phyloP scores from a whole-genome alignment of 53 echinoderm and acorn worm species.

The Zoroaster sp. region DNA sequence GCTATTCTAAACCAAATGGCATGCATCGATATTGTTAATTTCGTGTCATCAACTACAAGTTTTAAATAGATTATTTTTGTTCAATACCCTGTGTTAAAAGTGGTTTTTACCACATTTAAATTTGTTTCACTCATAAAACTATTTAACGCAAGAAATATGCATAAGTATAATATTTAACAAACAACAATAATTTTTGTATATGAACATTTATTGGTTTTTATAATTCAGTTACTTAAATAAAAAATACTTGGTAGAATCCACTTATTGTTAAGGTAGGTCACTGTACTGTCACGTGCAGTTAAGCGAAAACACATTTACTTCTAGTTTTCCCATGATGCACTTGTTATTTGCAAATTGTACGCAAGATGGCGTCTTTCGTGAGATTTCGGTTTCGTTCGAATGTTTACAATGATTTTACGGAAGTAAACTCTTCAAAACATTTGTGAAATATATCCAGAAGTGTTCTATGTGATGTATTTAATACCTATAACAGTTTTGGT shows the following conservation, averaged over 20 bases:
- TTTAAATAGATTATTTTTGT: background rate
- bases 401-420: conserved; percentile 27
- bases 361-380: conserved; percentile 47
- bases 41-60: background rate
- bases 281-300: background rate
- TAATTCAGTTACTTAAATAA: background rate
- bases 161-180: background rate
- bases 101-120: background rate
- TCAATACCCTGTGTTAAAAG: background rate
- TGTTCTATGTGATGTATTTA: background rate
- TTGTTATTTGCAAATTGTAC: conserved; percentile 38
- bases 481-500: background rate
- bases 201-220: background rate
- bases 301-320: background rate
- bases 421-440: background rate
- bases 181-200: background rate
- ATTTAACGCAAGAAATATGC: too few relatives aligned
- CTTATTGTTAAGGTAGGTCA: background rate
- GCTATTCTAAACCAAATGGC: background rate
- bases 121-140: background rate
- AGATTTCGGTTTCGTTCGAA: background rate
- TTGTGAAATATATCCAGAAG: background rate
- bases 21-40: background rate
- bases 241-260: background rate
- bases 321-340: conserved; percentile 39